phyloP scores from a whole-genome alignment of 2,888 invertebrate genomes.

The Drosophila mimetica region DNA sequence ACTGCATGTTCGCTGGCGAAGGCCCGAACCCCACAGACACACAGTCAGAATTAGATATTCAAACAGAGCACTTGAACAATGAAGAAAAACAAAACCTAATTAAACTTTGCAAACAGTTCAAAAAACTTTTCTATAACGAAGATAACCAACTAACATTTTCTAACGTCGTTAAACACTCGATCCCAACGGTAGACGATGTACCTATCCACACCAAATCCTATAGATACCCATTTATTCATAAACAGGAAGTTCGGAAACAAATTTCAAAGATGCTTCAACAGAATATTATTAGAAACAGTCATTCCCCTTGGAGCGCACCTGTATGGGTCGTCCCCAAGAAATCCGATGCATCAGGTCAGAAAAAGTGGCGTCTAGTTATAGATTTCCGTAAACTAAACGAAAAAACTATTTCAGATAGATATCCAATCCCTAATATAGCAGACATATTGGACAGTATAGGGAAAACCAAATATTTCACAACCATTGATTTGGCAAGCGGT shows the following conservation, averaged over 20 bases:
- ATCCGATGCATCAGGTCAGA: background rate
- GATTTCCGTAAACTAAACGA: background rate
- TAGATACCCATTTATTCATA: too few relatives aligned
- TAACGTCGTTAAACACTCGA: too few relatives aligned
- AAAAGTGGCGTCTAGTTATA: background rate
- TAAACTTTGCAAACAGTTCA: conserved; percentile 11
- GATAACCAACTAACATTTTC: too few relatives aligned
- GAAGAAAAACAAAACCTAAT: too few relatives aligned
- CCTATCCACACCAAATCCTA: too few relatives aligned
- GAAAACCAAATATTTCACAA: background rate
- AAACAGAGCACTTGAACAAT: conserved; percentile 20
- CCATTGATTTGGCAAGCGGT: background rate
- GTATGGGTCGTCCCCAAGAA: background rate
- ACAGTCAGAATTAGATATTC: conserved; percentile 25
- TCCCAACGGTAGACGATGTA: too few relatives aligned
- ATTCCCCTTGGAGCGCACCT: background rate
- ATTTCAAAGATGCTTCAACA: too few relatives aligned
- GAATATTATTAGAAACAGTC: background rate
- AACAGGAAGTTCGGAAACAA: too few relatives aligned
- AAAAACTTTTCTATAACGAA: too few relatives aligned
- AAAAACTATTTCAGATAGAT: too few relatives aligned
- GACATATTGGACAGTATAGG: background rate
- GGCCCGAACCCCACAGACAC: background rate
- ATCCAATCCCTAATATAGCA: background rate
- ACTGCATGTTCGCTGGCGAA: conserved; percentile 1